phyloP scores from a whole-genome alignment of 2,888 invertebrate species.

The Athetis lepigone region DNA sequence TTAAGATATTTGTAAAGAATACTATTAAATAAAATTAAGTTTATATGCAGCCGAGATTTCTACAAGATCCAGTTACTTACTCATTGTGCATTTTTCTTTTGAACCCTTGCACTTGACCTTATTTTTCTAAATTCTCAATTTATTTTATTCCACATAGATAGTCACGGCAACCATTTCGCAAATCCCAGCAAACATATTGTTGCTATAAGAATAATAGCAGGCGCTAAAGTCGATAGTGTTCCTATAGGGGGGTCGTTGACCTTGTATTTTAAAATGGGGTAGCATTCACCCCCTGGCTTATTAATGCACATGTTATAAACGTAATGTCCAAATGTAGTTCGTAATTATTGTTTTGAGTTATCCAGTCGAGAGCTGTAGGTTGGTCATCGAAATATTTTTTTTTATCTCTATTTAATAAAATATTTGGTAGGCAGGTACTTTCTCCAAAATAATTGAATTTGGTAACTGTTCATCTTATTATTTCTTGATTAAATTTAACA shows the following conservation, averaged over 20 bases:
- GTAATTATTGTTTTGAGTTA: constrained; percentile 47
- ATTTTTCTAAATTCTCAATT: too few species aligned
- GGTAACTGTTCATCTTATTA: too few species aligned
- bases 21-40: too few species aligned
- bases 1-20: too few species aligned
- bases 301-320: constrained; percentile 63
- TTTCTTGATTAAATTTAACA: background rate
- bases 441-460: too few species aligned
- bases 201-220: constrained; percentile 54
- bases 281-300: constrained; percentile 67
- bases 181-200: constrained; percentile 38
- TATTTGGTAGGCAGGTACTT: background rate
- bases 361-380: constrained; percentile 2
- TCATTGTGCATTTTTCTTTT: background rate
- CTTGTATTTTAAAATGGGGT: constrained; percentile 66
- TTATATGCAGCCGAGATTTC: too few species aligned
- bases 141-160: background rate
- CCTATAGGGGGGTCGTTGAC: constrained; percentile 63
- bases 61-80: background rate
- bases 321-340: constrained; percentile 54
- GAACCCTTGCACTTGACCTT: background rate
- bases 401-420: background rate
- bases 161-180: constrained; percentile 54
- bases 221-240: constrained; percentile 45
- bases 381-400: constrained; percentile 17